Evolutionary conservation across 2,797 vertebrate species (phyloP), one percentile per base, ranked within the genome.

Genomic region (Scleropages formosus): DNA sequence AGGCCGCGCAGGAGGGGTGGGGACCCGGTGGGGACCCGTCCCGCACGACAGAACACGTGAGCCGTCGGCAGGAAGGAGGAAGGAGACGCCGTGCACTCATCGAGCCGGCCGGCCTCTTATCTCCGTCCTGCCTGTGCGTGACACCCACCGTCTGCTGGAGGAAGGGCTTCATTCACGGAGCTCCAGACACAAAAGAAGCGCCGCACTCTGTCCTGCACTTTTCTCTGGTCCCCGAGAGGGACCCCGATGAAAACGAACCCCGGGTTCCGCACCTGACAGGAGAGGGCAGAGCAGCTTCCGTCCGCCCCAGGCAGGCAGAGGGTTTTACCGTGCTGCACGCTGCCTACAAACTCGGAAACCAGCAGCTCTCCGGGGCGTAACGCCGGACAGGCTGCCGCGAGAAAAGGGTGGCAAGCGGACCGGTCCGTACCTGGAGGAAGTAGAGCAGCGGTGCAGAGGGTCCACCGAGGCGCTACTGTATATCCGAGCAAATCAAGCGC

Each of bases 41-140:
- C 26, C 9, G 22, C n/a, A 22, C 61, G 72, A 39, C 75, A 22
- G 44, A 53, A 22, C 9, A 16, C 15, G 26, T 47, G 39, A 67
- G 22, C 71, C 60, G 70, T 73, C 76, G 73, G 49, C 65, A 26
- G 18, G 58, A 70, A 24, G 26, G 58, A 44, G 12, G 49, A 12
- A 27, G 69, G 22, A 72, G 16, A 56, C 22, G 24, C 11, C 68
- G 39, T 27, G 68, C 51, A 1, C 31, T 71, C 71, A 71, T 58
- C 71, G 71, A 68, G n/a, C 59, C 72, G 31, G 27, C n/a, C 20
- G 15, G 61, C 67, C n/a, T 56, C 62, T 72, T 59, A 70, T 59
- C 59, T 4, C 26, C n/a, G 24, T 62, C 56, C 27, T n/a, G 6
- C 72, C 60, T 49, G 72, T 22, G 44, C n/a, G n/a, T n/a, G n/a